phyloP scores from a whole-genome alignment of 92 coral and sea anemone species.

The Desmophyllum pertusum region DNA sequence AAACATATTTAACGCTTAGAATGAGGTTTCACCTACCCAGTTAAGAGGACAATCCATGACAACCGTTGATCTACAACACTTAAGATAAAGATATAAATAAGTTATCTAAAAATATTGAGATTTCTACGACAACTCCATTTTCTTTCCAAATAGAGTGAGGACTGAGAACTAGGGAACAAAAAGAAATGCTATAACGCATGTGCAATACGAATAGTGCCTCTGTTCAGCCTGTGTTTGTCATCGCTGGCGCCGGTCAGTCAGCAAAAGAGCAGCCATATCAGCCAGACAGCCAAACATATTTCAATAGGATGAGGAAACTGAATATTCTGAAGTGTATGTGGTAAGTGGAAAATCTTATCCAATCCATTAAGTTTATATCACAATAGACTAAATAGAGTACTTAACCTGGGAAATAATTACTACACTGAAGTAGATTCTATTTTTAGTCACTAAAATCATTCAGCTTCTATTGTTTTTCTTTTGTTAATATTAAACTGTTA shows the following conservation, averaged over 20 bases:
- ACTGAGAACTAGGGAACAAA: neutral
- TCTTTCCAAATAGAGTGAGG: neutral
- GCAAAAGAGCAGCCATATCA: neutral
- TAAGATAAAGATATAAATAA: neutral
- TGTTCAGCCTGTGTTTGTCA: neutral
- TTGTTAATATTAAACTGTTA: too few relatives aligned
- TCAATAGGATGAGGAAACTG: neutral
- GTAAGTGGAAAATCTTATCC: neutral
- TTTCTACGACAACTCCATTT: neutral
- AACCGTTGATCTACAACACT: neutral
- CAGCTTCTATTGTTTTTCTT: too few relatives aligned
- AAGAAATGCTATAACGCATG: neutral
- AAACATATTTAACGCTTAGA: neutral
- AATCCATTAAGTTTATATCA: neutral
- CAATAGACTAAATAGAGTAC: neutral
- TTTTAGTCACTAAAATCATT: too few relatives aligned
- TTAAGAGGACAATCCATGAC: conserved; percentile 75
- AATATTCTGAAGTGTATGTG: neutral
- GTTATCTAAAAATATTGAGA: neutral
- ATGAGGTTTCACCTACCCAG: conserved; percentile 56
- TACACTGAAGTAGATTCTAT: too few relatives aligned
- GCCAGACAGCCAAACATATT: neutral
- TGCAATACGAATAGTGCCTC: neutral
- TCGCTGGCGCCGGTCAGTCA: neutral
- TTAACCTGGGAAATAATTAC: too few relatives aligned